phyloP scores from a whole-genome alignment of 2,888 invertebrate genomes.

The Venustoraphidia nigricollis region DNA sequence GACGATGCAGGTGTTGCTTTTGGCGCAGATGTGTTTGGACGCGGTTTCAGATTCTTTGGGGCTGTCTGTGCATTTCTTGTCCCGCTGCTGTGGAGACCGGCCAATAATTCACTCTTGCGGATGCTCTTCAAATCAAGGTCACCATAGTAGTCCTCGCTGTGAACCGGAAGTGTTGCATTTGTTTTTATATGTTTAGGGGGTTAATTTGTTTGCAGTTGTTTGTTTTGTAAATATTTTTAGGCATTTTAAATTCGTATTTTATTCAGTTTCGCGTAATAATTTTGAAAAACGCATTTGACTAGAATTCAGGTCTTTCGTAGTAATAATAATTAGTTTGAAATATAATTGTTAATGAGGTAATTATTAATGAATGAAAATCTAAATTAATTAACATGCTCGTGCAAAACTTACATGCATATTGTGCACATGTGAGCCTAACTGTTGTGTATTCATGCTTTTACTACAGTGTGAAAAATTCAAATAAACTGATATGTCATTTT shows the following conservation, averaged over 20 bases:
- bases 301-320: no score
- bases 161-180: constrained; percentile 22
- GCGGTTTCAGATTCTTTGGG: constrained; percentile 26
- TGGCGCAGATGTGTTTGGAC: constrained; percentile 26
- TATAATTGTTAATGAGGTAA: no score
- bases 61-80: constrained; percentile 30
- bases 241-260: neutral
- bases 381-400: no score
- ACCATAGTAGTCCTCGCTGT: constrained; percentile 94
- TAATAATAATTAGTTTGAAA: no score
- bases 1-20: constrained; percentile 20
- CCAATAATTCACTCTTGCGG: constrained; percentile 82
- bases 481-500: no score
- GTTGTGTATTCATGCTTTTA: no score
- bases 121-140: constrained; percentile 89
- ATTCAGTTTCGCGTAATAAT: neutral
- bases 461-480: no score
- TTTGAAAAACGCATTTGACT: no score
- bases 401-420: no score
- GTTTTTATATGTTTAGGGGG: neutral
- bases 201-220: neutral
- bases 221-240: neutral
- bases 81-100: constrained; percentile 54
- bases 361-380: no score
- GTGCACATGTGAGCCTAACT: no score